Evolutionary conservation across 2,797 vertebrate genomes (phyloP).

Genomic region (Myoxocephalus aenaeus): DNA sequence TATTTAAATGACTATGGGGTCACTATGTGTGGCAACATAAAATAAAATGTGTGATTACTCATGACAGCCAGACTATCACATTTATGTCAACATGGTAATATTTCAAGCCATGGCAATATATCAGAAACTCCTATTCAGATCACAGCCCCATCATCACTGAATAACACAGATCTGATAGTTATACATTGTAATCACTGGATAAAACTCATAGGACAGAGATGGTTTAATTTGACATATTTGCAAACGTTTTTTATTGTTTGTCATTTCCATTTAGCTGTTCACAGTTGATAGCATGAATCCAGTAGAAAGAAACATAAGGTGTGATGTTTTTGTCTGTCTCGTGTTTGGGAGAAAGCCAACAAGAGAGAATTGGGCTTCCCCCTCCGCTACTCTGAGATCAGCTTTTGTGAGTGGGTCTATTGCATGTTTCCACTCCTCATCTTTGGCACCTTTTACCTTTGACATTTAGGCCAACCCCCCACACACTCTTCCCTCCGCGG

Average conservation of each 20-base stretch:
- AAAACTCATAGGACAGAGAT: neutral
- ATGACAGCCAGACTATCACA: constrained; percentile 4
- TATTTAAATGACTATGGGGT: neutral
- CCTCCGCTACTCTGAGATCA: constrained; percentile 67
- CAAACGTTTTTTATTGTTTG: constrained; percentile 7
- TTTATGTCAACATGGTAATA: neutral
- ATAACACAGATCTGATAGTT: neutral
- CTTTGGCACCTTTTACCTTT: constrained; percentile 77
- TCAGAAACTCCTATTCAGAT: constrained; percentile 1
- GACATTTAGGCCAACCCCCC: constrained; percentile 79
- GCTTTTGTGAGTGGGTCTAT: constrained; percentile 70
- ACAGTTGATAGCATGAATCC: constrained; percentile 31
- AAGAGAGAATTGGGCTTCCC: constrained; percentile 67
- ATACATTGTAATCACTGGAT: neutral
- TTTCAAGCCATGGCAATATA: neutral
- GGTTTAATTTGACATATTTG: neutral
- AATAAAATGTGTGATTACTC: constrained; percentile 3
- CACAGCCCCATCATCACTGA: neutral
- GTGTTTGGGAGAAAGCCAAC: constrained; percentile 42
- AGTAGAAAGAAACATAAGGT: constrained; percentile 53
- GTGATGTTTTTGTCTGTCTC: constrained; percentile 51
- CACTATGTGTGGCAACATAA: neutral
- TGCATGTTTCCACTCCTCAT: constrained; percentile 72
- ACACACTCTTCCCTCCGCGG: constrained; percentile 69
- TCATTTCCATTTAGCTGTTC: constrained; percentile 4